Evolutionary conservation across 2,888 invertebrate genomes (phyloP).

Genomic region (Caenorhabditis panamensis): DNA sequence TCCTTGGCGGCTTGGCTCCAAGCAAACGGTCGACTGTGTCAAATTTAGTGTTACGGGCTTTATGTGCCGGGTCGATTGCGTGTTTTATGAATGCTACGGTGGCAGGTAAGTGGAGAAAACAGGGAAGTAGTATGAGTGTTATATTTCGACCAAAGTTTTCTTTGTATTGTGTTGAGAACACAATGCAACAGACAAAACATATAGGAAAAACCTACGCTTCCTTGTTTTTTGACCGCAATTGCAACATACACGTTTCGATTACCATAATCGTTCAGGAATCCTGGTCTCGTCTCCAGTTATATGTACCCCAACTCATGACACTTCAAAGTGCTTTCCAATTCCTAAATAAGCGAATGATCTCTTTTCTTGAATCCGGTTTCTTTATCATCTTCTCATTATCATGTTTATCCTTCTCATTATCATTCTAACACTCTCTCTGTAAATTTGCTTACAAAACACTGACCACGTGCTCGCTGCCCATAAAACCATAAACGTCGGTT

Average conservation of each 20-base stretch:
- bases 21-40: constrained; percentile 80
- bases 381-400: not conserved
- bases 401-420: not conserved
- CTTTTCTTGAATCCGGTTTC: too few relatives aligned
- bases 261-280: constrained; percentile 47
- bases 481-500: constrained; percentile 12
- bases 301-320: constrained; percentile 22
- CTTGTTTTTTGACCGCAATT: not conserved
- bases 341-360: constrained; percentile 11
- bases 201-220: not conserved
- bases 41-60: constrained; percentile 81
- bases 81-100: constrained; percentile 83
- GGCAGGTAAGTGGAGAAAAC: constrained; percentile 80
- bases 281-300: constrained; percentile 34
- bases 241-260: not conserved
- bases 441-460: too few relatives aligned
- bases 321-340: constrained; percentile 24
- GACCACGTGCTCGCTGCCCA: constrained; percentile 6
- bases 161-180: too few relatives aligned
- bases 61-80: constrained; percentile 82
- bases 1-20: constrained; percentile 79
- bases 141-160: too few relatives aligned
- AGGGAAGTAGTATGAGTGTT: too few relatives aligned
- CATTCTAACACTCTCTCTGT: too few relatives aligned
- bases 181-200: too few relatives aligned